Conservation (phyloP, 2,797 vertebrate species). For the Vultur gryphus region DNA sequence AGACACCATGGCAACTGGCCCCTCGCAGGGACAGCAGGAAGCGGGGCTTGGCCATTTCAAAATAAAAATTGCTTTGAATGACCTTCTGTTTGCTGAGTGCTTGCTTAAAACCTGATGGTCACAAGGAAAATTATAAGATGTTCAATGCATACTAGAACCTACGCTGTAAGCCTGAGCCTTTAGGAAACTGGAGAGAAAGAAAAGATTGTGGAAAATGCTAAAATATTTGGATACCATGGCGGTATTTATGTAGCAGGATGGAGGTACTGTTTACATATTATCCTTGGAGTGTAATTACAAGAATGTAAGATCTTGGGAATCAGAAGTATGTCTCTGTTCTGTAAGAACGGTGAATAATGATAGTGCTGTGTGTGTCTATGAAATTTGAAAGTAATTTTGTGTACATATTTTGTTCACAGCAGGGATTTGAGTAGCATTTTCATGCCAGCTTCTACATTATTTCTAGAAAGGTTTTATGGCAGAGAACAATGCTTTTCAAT, state of each 20-base stretch:
- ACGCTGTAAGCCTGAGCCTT: neutral
- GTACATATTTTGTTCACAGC: neutral
- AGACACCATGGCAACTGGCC: constrained; percentile 75
- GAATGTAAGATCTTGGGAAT: neutral
- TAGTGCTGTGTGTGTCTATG: neutral
- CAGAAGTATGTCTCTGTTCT: neutral
- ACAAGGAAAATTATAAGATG: neutral
- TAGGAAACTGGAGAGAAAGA: neutral
- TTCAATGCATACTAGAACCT: neutral
- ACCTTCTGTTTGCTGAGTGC: neutral
- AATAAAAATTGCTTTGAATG: neutral
- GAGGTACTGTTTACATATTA: constrained; percentile 62
- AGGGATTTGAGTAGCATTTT: neutral
- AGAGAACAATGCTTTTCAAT: neutral
- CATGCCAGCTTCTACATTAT: neutral
- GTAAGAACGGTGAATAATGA: neutral
- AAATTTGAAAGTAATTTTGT: neutral
- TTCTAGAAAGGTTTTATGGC: neutral
- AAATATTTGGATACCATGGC: constrained; percentile 73
- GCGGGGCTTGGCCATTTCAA: neutral
- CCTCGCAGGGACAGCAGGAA: constrained; percentile 2
- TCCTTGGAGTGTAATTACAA: neutral
- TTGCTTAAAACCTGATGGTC: neutral
- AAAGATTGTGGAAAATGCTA: constrained; percentile 67
- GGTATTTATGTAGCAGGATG: constrained; percentile 68